phyloP scores from a whole-genome alignment of 2,113 vertebrate genomes.

The Pungitius pungitius region DNA sequence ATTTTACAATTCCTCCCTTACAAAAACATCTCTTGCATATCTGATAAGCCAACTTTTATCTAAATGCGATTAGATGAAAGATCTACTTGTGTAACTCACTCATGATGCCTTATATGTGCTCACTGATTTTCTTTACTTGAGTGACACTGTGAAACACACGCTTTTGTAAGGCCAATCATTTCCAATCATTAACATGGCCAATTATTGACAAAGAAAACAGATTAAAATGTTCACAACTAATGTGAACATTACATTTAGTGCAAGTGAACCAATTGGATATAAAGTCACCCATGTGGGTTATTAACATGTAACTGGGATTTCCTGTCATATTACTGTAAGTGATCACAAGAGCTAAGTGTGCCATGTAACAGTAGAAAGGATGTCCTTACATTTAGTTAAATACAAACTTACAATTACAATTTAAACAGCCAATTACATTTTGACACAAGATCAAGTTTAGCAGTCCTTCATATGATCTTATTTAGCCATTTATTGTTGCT shows the following conservation, averaged over 20 bases:
- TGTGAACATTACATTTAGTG: not conserved
- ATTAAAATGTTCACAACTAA: not conserved
- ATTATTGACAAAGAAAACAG: not conserved
- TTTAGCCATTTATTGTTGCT: too few relatives aligned
- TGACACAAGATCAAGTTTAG: too few relatives aligned
- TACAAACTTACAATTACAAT: not conserved
- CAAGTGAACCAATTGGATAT: not conserved
- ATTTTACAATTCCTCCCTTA: not conserved
- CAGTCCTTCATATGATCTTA: too few relatives aligned
- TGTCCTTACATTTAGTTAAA: not conserved
- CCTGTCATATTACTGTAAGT: not conserved
- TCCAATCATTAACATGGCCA: not conserved
- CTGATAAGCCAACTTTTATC: not conserved
- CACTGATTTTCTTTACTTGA: not conserved
- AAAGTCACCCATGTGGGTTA: not conserved
- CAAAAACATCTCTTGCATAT: not conserved
- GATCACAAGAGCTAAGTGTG: not conserved
- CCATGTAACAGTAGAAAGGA: not conserved
- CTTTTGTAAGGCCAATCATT: not conserved
- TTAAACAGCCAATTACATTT: too few relatives aligned
- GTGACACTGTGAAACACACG: not conserved
- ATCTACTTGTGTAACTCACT: not conserved
- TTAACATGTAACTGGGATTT: not conserved
- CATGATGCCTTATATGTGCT: not conserved
- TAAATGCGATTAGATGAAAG: not conserved